Base-by-base conservation (phyloP, 2,888 invertebrate species). In the Yponomeuta malinellus region DNA sequence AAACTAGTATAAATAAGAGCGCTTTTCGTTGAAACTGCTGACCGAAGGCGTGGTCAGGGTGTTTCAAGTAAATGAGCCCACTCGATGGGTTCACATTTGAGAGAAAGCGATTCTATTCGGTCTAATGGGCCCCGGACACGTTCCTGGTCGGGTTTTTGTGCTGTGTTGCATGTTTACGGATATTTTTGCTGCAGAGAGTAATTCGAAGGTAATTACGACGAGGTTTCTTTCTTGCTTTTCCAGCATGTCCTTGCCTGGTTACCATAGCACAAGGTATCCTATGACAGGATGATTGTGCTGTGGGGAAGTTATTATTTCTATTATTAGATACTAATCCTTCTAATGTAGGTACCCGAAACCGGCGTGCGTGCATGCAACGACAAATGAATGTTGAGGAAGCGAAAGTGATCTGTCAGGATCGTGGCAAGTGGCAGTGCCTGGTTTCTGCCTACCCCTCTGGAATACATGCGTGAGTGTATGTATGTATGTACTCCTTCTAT, bases 81-180 rank as follows among this genome's bases (percentile, higher is more conserved):
- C 48, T 68, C 68, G 48, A 68, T 68, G 68, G 68, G 5, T 43
- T 31, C 33, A 33, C 48, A 48, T 68, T 68, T 68, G 68, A n/a
- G 33, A 33, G 23, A 75, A 76, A 76, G 73, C 75, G 77, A 75
- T 74, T 73, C 75, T 77, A 80, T 81, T 78, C 75, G 76, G 77
- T 78, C 77, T 81, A 83, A 84, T 82, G 82, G 78, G 73, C 74
- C 71, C 74, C 75, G 71, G 75, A 74, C 76, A 78, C 79, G 79
- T 80, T 82, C 81, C 78, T 78, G 74, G 48, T 73, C 73, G 70
- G 15, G 67, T 68, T 74, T 66, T 68, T 68, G 65, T 59, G 52
- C 52, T 59, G 12, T 59, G 52, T 59, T 59, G 52, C 65, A 65
- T 65, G 65, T 65, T 65, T n/a, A 8, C 64, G 23, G 29, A 29